These are phyloP conservation scores for Stomatorhinus walkeri DNA, from an alignment of 2,797 vertebrate species.

Conservation along the genomic window DNA sequence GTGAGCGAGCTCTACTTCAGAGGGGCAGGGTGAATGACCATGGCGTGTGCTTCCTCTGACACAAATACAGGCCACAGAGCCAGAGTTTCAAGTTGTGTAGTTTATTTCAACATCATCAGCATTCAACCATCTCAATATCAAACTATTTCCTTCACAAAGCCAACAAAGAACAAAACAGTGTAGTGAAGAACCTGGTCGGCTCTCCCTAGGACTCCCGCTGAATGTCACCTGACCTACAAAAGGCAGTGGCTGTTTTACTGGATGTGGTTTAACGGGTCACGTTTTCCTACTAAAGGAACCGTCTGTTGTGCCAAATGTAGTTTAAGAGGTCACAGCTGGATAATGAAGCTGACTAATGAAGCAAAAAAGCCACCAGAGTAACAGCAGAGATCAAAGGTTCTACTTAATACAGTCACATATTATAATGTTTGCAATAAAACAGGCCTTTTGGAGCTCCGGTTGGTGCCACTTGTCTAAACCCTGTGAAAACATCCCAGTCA, in stretches of 20 bases:
- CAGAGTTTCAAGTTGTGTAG: not conserved
- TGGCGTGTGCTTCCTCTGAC: not conserved
- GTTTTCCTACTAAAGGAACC: not conserved
- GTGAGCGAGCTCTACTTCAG: constrained; percentile 1
- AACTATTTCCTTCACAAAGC: not conserved
- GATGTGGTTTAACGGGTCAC: not conserved
- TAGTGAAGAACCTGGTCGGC: not conserved
- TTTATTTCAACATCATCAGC: not conserved
- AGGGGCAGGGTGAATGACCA: not conserved
- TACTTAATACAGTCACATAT: not conserved
- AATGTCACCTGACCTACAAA: not conserved
- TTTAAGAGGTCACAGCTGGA: not conserved
- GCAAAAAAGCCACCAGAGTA: not conserved
- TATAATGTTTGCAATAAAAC: not conserved
- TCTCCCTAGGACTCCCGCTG: not conserved
- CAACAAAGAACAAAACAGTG: not conserved
- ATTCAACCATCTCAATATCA: not conserved
- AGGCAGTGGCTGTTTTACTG: not conserved
- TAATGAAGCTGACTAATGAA: not conserved
- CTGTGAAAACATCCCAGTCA: not conserved
- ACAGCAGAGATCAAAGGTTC: not conserved
- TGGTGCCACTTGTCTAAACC: not conserved
- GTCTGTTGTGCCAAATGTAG: not conserved
- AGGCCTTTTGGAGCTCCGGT: not conserved
- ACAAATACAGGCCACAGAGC: not conserved